Percentiles rank a stretch among this genome's conserved stretches.
Conservation (phyloP, 2,888 invertebrate species). For the Ormyrus labotus region DNA sequence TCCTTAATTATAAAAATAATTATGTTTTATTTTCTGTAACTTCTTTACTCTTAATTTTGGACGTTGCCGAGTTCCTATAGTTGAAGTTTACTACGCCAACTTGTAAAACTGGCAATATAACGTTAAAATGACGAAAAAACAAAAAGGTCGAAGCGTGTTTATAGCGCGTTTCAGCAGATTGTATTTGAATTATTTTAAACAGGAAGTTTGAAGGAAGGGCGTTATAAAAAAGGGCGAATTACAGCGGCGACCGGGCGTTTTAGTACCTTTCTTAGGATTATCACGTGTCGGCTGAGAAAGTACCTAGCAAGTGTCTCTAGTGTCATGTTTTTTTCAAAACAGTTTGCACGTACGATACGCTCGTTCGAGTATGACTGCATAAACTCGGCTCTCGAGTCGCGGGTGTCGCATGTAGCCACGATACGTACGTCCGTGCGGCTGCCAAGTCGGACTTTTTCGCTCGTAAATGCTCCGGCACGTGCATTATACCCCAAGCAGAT, state of each 20-base stretch:
- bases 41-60: too few relatives aligned
- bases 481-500: slow-evolving; percentile 50
- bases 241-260: not conserved
- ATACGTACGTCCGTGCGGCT: not conserved
- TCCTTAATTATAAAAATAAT: not conserved
- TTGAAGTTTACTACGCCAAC: too few relatives aligned
- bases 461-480: slow-evolving; percentile 56
- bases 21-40: too few relatives aligned
- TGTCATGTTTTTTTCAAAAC: slow-evolving; percentile 53
- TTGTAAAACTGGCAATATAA: too few relatives aligned
- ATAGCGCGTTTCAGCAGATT: too few relatives aligned
- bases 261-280: slow-evolving; percentile 4
- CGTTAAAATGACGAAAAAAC: too few relatives aligned
- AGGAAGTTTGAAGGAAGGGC: too few relatives aligned
- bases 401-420: not conserved
- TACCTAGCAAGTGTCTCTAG: slow-evolving; percentile 1
- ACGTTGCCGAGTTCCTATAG: too few relatives aligned
- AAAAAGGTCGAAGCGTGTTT: too few relatives aligned
- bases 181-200: too few relatives aligned
- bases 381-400: slow-evolving; percentile 27
- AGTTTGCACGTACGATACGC: slow-evolving; percentile 50
- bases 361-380: slow-evolving; percentile 54
- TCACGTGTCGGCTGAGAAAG: not conserved
- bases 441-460: slow-evolving; percentile 47
- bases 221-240: not conserved